Percentiles rank a stretch among this genome's conserved stretches.
Conservation (phyloP, 2,113 vertebrate species). For the Gobius niger region DNA sequence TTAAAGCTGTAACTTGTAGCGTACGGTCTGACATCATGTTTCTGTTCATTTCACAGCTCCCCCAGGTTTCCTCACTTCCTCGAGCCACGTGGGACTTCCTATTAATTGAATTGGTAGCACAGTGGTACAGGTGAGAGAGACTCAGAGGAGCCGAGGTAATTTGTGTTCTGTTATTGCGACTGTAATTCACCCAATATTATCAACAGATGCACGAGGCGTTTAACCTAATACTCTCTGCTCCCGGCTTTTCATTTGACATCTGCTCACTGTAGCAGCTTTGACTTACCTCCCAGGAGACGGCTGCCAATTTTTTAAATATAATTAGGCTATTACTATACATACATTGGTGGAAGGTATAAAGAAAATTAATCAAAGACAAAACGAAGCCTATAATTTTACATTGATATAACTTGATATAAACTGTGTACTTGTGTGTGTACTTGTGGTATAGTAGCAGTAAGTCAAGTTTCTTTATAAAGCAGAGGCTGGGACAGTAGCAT, state of each 20-base stretch:
- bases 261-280: background rate
- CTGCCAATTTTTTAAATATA: background rate
- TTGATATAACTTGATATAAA: too few relatives aligned
- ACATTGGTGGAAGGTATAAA: too few relatives aligned
- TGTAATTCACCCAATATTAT: constrained; percentile 26
- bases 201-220: constrained; percentile 12
- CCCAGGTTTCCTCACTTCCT: constrained; percentile 46
- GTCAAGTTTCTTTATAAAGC: too few relatives aligned
- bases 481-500: too few relatives aligned
- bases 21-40: constrained; percentile 33
- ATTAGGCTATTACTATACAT: too few relatives aligned
- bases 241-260: background rate
- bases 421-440: too few relatives aligned
- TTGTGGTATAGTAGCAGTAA: too few relatives aligned
- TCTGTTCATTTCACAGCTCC: constrained; percentile 46
- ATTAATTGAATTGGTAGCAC: constrained; percentile 57
- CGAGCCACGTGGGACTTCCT: constrained; percentile 32
- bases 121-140: constrained; percentile 55
- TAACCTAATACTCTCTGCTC: background rate
- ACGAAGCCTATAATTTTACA: too few relatives aligned
- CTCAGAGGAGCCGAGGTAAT: constrained; percentile 38
- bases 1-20: constrained; percentile 29
- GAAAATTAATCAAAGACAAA: too few relatives aligned
- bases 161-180: constrained; percentile 40
- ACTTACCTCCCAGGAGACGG: background rate